Evolutionary conservation across 2,113 vertebrate genomes (phyloP).

Genomic region (Cololabis saira): DNA sequence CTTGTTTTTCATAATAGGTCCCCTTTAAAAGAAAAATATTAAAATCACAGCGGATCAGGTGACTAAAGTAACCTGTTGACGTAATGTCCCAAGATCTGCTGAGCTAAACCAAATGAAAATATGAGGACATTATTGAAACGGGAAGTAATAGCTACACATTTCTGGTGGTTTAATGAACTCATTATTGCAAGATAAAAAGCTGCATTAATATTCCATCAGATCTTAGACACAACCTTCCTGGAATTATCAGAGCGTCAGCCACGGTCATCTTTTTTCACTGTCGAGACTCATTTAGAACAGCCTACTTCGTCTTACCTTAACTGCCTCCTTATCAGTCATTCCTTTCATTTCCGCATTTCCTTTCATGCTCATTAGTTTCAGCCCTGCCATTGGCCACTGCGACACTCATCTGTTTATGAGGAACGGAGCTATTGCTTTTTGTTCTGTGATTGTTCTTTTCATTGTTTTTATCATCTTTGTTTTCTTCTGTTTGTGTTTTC

Average conservation of each 20-base stretch:
- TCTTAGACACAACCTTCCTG: constrained; percentile 61
- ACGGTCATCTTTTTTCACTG: constrained; percentile 26
- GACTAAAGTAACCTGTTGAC: background rate
- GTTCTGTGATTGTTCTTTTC: constrained; percentile 15
- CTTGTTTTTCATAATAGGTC: no score
- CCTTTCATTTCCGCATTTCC: constrained; percentile 44
- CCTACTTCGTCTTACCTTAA: constrained; percentile 59
- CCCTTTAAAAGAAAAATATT: background rate
- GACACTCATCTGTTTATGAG: background rate
- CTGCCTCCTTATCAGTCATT: constrained; percentile 40
- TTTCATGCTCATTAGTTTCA: constrained; percentile 31
- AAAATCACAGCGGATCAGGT: background rate
- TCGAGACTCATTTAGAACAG: constrained; percentile 51
- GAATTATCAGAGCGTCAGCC: constrained; percentile 37
- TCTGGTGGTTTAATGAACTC: constrained; percentile 62
- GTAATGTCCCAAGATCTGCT: background rate
- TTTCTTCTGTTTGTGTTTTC: constrained; percentile 5
- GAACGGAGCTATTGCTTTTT: constrained; percentile 17
- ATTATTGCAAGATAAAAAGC: constrained; percentile 61
- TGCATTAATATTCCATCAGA: constrained; percentile 68
- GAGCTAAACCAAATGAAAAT: constrained; percentile 34
- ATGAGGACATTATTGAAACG: constrained; percentile 27
- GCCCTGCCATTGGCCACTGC: constrained; percentile 5
- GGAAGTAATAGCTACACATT: constrained; percentile 46
- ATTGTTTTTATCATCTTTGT: constrained; percentile 8